Evolutionary conservation across 2,888 invertebrate species (phyloP), one percentile per base, ranked within the genome.

Genomic region (Nomada fabriciana): DNA sequence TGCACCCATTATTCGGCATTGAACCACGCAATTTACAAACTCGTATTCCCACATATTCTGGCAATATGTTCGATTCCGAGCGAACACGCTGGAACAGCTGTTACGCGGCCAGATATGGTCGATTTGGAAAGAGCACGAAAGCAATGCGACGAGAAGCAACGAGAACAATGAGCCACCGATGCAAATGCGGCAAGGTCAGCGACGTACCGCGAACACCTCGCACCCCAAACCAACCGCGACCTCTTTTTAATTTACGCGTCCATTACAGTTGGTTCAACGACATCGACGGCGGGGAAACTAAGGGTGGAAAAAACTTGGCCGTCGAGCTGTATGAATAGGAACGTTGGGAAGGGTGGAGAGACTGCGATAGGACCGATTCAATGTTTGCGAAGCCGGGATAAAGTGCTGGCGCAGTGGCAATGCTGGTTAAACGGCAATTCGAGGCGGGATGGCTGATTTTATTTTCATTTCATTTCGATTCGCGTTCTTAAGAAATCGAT

Each of bases 381-480:
- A 77, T 77, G 72, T 76, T 76, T 72, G 76, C 65, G 52, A 52
- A 72, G 64, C 60, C 64, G 15, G 64, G 42, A 65, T 76, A 64
- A 71, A 76, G 76, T 71, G 61, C 53, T 47, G 50, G 64, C 42
- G 50, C 63, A 50, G 29, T 64, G 43, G 65, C 72, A 61, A 72
- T 77, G 65, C 42, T 77, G 59, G 71, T 20, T 23, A 65, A 72
- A 50, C 57, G 20, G 20, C 10, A 5, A 23, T 11, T 18, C 25
- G 25, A 25, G 15, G 65, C 64, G 29, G 57, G 42, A n/a, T 50
- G 20, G 36, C 36, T 36, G 60, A 36, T 69, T 76, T 79, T 82
- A 78, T 63, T 61, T 47, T 25, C 63, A 20, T 7, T 71, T 47
- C 52, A 68, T 61, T 63, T 15, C 60, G 20, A 69, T 52, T 63